These are phyloP conservation scores for Tachycineta bicolor DNA, from an alignment of 2,113 vertebrate species.

Conservation along the genomic window DNA sequence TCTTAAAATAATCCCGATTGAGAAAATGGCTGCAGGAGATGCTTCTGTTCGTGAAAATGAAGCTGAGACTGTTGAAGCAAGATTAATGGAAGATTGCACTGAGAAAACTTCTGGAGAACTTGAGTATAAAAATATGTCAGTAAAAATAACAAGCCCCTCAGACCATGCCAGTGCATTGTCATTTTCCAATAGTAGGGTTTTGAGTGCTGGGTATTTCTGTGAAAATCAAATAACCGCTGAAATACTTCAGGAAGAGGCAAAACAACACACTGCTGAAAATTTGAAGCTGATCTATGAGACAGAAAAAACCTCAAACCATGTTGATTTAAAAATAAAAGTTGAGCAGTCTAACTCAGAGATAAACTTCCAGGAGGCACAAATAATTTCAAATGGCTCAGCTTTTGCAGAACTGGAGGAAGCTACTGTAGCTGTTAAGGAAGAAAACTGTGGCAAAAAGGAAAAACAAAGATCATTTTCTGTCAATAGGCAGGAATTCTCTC, in stretches of 20 bases:
- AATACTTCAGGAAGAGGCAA: constrained; percentile 3
- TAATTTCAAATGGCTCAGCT: constrained; percentile 64
- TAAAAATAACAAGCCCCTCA: neutral
- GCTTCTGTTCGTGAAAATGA: neutral
- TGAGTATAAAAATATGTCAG: neutral
- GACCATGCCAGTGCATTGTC: neutral
- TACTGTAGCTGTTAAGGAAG: constrained; percentile 64
- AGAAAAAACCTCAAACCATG: constrained; percentile 24
- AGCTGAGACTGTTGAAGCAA: neutral
- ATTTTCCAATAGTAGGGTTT: neutral
- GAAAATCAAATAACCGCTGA: constrained; percentile 23
- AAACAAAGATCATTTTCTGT: constrained; percentile 43
- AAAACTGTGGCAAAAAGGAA: constrained; percentile 50
- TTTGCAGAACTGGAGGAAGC: constrained; percentile 70
- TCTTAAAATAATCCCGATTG: neutral
- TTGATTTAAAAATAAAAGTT: constrained; percentile 40
- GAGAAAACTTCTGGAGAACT: neutral
- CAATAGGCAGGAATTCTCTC: constrained; percentile 60
- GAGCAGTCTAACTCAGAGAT: constrained; percentile 66
- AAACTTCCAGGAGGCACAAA: constrained; percentile 64
- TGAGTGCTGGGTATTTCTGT: neutral
- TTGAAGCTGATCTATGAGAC: neutral
- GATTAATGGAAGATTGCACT: neutral
- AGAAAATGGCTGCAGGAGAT: neutral
- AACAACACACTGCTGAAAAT: constrained; percentile 46